Conservation (phyloP, 2,113 vertebrate genomes). For the Genyomyrus donnyi region DNA sequence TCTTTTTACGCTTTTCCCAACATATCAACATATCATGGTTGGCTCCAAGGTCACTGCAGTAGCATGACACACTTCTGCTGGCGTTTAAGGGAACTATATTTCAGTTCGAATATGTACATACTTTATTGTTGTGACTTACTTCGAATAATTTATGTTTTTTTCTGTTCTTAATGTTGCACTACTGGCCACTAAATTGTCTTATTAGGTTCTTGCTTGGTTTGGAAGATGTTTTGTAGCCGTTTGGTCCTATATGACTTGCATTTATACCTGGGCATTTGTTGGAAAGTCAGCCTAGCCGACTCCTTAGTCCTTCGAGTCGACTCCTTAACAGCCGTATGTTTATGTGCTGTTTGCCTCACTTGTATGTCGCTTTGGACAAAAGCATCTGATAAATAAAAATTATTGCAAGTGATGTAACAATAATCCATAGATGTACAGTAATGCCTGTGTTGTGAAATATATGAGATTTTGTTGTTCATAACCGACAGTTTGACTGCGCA, state of each 20-base stretch:
- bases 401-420: neutral
- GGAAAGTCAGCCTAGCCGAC: neutral
- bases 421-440: neutral
- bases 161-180: neutral
- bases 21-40: too few species aligned
- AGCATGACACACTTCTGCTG: neutral
- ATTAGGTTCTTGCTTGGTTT: neutral
- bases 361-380: neutral
- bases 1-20: neutral
- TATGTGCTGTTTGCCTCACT: neutral
- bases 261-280: neutral
- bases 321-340: neutral
- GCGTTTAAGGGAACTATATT: neutral
- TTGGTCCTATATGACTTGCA: neutral
- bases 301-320: neutral
- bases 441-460: neutral
- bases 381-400: neutral
- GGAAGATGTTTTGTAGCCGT: neutral
- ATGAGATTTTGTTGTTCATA: neutral
- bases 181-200: neutral
- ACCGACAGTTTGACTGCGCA: neutral
- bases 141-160: neutral
- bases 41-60: constrained; percentile 7
- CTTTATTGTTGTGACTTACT: neutral
- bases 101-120: neutral